Evolutionary conservation across 2,888 invertebrate species (phyloP), one percentile per base, ranked within the genome.

Genomic region (Gymnoscelis rufifasciata): DNA sequence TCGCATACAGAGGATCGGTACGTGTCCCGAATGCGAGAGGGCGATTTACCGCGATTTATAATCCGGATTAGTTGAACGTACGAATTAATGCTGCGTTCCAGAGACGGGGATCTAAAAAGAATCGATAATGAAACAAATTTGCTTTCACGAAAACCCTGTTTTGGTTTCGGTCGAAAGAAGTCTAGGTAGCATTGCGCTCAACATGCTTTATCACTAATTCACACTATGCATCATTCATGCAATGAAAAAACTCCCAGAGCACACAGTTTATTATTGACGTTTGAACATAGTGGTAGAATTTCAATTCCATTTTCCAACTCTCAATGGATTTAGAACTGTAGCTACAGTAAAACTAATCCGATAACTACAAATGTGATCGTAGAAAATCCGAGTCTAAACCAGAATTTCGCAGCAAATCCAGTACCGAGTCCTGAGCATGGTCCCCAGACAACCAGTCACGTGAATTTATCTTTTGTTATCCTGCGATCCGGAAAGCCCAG

Each of bases 11-110:
- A 67, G 54, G 56, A 59, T 50, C 47, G 57, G 71, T 65, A 69
- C 78, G 79, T 79, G 78, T 68, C 66, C 57, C 53, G 72, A 72
- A 74, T 76, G 68, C 71, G 67, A 60, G 62, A 60, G 61, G 57
- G 52, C 63, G 71, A 64, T 72, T 77, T 75, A 74, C 62, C 52
- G 54, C 64, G 65, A 69, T 68, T 70, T 69, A 71, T 68, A 72
- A 69, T 67, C 58, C 62, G 62, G 60, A 64, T 64, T 59, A 64
- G 60, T 52, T 51, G 56, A 53, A 59, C 60, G 59, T 61, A 72
- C 66, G 66, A 64, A 62, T 61, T 67, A 71, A 70, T 66, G 63
- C 61, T 46, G 58, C 54, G 56, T 62, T 60, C 57, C 2, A 40
- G 43, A 56, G 59, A 43, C 59, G 49, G n/a, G 26, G 31, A 39